Evolutionary conservation across 2,113 vertebrate species (phyloP).

Genomic region (Epinephelus lanceolatus): DNA sequence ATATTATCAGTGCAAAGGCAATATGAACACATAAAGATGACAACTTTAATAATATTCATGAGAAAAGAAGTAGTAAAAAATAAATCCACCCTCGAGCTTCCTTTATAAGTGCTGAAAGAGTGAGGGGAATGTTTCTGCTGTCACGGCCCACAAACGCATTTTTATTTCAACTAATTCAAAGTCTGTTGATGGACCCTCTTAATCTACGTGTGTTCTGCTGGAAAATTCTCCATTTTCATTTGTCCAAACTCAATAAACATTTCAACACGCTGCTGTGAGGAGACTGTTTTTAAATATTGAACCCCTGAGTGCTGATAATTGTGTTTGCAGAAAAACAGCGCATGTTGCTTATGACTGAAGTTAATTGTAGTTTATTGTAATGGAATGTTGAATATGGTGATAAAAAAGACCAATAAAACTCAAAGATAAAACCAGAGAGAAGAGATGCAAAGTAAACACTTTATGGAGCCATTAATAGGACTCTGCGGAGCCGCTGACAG

Average conservation of each 20-base stretch:
- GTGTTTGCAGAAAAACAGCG: slow-evolving; percentile 45
- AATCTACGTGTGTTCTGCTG: slow-evolving; percentile 10
- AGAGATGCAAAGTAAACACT: slow-evolving; percentile 39
- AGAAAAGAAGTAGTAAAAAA: slow-evolving; percentile 14
- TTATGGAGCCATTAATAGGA: slow-evolving; percentile 28
- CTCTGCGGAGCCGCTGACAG: slow-evolving; percentile 41
- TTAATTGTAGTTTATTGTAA: slow-evolving; percentile 63
- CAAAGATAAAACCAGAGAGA: slow-evolving; percentile 41
- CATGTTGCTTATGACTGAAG: slow-evolving; percentile 32
- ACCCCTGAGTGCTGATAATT: slow-evolving; percentile 38
- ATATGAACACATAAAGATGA: neutral
- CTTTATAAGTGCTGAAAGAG: neutral
- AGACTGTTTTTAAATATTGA: slow-evolving; percentile 6
- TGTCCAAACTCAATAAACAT: slow-evolving; percentile 35
- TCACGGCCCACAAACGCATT: neutral
- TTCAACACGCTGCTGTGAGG: slow-evolving; percentile 8
- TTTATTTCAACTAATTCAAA: slow-evolving; percentile 12
- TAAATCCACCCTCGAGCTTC: slow-evolving; percentile 13
- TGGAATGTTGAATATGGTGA: slow-evolving; percentile 52
- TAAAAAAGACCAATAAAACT: slow-evolving; percentile 64
- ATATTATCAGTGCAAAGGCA: slow-evolving; percentile 4
- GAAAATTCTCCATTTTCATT: slow-evolving; percentile 20
- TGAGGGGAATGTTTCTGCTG: neutral
- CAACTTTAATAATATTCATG: neutral
- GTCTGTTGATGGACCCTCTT: slow-evolving; percentile 1